Evolutionary conservation across 2,888 invertebrate species (phyloP).

Genomic region (Palloptera scutellata): DNA sequence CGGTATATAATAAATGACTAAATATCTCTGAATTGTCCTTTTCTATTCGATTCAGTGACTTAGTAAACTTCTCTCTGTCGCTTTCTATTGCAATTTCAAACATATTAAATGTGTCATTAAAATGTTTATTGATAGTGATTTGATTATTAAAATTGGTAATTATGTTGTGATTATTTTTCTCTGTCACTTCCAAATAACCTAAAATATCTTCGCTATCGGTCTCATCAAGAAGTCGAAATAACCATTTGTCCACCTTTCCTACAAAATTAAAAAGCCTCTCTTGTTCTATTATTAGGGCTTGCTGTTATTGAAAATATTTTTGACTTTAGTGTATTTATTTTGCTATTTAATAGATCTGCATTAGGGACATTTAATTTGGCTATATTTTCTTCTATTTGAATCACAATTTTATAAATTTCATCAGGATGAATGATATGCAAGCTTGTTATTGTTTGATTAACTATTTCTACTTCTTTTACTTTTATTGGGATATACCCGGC

Average conservation of each 20-base stretch:
- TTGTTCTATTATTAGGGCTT: not conserved
- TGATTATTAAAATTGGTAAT: not conserved
- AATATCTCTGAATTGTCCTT: not conserved
- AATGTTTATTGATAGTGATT: not conserved
- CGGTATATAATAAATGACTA: not conserved
- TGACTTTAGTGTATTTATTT: not conserved
- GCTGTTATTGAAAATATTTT: not conserved
- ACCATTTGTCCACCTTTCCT: not conserved
- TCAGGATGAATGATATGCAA: not conserved
- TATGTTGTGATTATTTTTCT: not conserved
- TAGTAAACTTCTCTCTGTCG: not conserved
- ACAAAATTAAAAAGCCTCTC: not conserved
- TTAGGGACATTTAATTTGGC: not conserved
- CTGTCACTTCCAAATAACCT: not conserved
- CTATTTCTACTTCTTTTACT: not conserved
- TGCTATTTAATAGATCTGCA: not conserved
- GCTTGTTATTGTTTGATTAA: not conserved
- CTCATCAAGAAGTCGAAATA: not conserved
- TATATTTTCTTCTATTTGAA: not conserved
- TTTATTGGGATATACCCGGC: not conserved
- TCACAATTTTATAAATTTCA: not conserved
- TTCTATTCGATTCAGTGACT: not conserved
- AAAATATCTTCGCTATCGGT: not conserved
- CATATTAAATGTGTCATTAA: not conserved
- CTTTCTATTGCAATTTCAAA: not conserved